phyloP scores from a whole-genome alignment of 2,888 invertebrate species.

The Linyphia triangularis region DNA sequence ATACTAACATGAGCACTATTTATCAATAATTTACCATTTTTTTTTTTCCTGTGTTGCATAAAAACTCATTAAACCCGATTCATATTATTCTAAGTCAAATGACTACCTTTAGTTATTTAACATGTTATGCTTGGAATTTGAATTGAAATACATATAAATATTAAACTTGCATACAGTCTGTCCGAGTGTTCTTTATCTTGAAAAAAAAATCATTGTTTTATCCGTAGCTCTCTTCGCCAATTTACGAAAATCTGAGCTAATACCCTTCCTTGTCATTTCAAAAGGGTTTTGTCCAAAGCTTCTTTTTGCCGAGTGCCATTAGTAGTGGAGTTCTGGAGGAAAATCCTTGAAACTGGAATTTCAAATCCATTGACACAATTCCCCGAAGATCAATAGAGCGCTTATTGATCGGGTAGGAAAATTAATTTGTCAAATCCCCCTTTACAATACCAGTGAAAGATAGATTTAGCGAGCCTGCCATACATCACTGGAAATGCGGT shows the following conservation, averaged over 20 bases:
- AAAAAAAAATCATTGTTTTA: not conserved
- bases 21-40: too few relatives aligned
- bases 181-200: not conserved
- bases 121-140: too few relatives aligned
- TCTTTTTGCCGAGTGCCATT: not conserved
- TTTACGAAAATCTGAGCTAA: not conserved
- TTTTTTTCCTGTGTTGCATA: too few relatives aligned
- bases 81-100: too few relatives aligned
- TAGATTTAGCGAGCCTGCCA: slow-evolving; percentile 51
- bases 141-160: too few relatives aligned
- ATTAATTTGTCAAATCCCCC: slow-evolving; percentile 72
- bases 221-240: not conserved
- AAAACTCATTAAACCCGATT: too few relatives aligned
- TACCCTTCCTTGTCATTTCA: not conserved
- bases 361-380: slow-evolving; percentile 36
- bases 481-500: slow-evolving; percentile 64
- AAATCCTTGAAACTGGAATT: slow-evolving; percentile 9
- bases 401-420: slow-evolving; percentile 62
- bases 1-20: too few relatives aligned
- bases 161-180: too few relatives aligned
- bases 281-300: not conserved
- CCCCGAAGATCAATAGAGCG: slow-evolving; percentile 45
- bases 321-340: not conserved
- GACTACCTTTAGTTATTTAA: too few relatives aligned
- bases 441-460: slow-evolving; percentile 69